Conservation (phyloP, 2,113 vertebrate species). For the Ceyx margarethae region DNA sequence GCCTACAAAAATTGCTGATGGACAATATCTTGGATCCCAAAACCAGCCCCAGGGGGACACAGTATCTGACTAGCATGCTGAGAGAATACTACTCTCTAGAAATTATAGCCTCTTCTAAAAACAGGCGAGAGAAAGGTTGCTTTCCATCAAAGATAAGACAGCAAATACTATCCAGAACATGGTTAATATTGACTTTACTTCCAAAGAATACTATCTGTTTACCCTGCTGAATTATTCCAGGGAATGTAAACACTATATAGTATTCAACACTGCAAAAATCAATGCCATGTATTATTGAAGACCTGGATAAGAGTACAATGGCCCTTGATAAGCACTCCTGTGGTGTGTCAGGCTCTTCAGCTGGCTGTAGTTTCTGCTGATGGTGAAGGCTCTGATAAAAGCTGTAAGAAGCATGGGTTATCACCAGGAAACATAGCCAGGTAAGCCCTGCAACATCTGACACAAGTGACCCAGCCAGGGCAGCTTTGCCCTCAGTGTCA, state of each 20-base stretch:
- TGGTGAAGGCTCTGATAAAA: conserved; percentile 2
- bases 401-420: conserved; percentile 32
- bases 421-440: conserved; percentile 41
- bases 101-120: neutral
- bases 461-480: neutral
- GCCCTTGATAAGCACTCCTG: conserved; percentile 27
- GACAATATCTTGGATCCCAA: neutral
- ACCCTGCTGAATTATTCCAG: conserved; percentile 58
- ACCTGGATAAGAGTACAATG: conserved; percentile 59
- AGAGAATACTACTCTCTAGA: neutral
- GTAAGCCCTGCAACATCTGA: neutral
- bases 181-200: conserved; percentile 60
- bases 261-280: conserved; percentile 62
- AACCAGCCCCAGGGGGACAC: neutral
- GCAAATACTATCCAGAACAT: neutral
- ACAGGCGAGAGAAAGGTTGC: conserved; percentile 6
- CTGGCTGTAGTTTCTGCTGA: neutral
- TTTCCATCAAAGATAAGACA: conserved; percentile 22
- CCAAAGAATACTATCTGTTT: conserved; percentile 63
- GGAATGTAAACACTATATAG: conserved; percentile 62
- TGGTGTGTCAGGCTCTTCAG: neutral
- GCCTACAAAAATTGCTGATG: conserved; percentile 7
- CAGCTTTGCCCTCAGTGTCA: neutral
- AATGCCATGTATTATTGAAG: conserved; percentile 63
- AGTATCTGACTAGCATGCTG: neutral